A percentile compares a stretch with the other conserved stretches of the same genome.
These are phyloP conservation scores for Venusia cambrica DNA, from an alignment of 2,888 invertebrate species.

Conservation along the genomic window DNA sequence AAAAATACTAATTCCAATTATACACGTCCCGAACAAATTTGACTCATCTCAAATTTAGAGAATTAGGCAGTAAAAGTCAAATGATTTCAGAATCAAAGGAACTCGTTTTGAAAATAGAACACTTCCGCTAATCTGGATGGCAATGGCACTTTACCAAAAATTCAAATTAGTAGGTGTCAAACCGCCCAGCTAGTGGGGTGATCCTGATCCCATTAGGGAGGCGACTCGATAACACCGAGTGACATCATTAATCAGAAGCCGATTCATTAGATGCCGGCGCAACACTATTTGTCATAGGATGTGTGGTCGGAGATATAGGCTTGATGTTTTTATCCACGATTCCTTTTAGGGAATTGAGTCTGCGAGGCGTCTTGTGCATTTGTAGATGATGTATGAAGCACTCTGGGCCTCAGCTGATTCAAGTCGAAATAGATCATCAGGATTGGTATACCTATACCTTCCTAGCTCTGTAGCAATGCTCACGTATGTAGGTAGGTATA, in stretches of 20 bases:
- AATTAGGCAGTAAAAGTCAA: constrained; percentile 7
- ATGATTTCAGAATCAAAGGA: constrained; percentile 41
- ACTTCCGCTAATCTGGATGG: constrained; percentile 41
- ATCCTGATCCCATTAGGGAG: constrained; percentile 68
- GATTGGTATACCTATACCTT: too few relatives aligned
- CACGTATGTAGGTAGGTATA: too few relatives aligned
- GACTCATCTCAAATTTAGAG: too few relatives aligned
- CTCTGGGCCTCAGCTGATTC: too few relatives aligned
- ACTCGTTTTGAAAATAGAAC: constrained; percentile 43
- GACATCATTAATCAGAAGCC: constrained; percentile 73
- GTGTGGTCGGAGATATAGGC: constrained; percentile 50
- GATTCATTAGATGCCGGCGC: constrained; percentile 63
- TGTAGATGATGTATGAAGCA: too few relatives aligned
- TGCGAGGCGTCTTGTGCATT: too few relatives aligned
- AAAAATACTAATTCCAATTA: too few relatives aligned
- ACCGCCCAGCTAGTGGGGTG: constrained; percentile 31
- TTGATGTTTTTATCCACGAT: constrained; percentile 25
- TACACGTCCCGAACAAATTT: too few relatives aligned
- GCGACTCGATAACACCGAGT: constrained; percentile 65
- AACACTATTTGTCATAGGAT: constrained; percentile 70
- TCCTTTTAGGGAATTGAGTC: constrained; percentile 14
- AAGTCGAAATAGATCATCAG: too few relatives aligned
- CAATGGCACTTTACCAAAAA: constrained; percentile 29
- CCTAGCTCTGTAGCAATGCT: too few relatives aligned
- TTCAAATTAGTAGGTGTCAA: constrained; percentile 25